Evolutionary conservation across 2,113 vertebrate genomes (phyloP), one percentile per base, ranked within the genome.

Genomic region (Glareola pratincola): DNA sequence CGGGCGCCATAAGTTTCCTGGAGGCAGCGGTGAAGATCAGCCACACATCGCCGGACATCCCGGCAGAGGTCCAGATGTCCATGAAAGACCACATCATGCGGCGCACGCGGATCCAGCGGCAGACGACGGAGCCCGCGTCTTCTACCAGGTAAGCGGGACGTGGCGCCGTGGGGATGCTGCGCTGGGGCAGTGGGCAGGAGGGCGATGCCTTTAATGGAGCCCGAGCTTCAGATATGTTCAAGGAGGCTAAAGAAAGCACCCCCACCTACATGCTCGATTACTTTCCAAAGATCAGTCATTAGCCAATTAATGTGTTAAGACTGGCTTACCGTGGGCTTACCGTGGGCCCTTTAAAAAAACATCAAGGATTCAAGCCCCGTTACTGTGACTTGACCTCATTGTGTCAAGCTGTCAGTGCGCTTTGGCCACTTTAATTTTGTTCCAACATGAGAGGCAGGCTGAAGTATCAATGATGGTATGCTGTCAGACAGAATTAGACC

Each of bases 1-100:
- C 98, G 27, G 98, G 97, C 54, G 95, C 98, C 37, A 85, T 99
- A 78, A 98, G 99, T 34, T 99, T 99, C 98, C 98, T 99, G 95
- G 99, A 99, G 95, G 98, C 99, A 0, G 99, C 99, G 0, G 99
- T 99, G 97, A 99, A 99, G 98, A 99, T 99, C 98, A 99, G 99
- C 98, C 99, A 98, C 97, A 99, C 99, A 0, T 99, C 99, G 1
- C 99, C 99, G 1, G 99, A 99, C 94, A 99, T 99, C 95, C 99
- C 99, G 0, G 98, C 99, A 0, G 99, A 99, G 75, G 99, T 99
- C 54, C 99, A 99, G 98, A 99, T 99, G 97, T 99, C 99, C 18
- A 99, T 99, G 98, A 99, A 98, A 91, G 99, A 99, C 80, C 98
- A 99, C 92, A 97, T 99, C 95, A 98, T 99, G 98, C 97, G 99